Percentiles rank a stretch among this genome's conserved stretches.
Evolutionary conservation across 2,797 vertebrate genomes (phyloP).

Genomic region (Somateria mollissima): DNA sequence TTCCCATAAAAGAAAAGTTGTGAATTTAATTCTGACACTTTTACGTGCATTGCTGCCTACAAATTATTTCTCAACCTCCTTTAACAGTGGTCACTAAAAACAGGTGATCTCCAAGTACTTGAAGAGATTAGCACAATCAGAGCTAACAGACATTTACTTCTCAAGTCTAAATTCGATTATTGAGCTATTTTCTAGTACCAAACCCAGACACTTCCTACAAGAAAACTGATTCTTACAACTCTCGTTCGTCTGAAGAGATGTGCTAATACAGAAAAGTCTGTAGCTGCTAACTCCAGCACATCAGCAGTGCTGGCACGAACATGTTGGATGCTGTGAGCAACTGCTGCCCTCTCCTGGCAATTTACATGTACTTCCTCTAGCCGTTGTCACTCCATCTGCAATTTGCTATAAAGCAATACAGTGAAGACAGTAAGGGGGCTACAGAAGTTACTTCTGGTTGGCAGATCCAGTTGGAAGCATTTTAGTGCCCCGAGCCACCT

Average conservation of each 20-base stretch:
- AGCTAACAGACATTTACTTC: not conserved
- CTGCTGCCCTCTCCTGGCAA: constrained; percentile 78
- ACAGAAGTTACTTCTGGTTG: not conserved
- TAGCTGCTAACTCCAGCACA: rapidly evolving
- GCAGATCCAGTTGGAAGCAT: not conserved
- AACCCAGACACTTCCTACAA: not conserved
- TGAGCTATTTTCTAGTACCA: not conserved
- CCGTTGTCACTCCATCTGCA: rapidly evolving
- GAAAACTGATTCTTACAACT: not conserved
- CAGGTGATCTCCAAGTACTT: not conserved
- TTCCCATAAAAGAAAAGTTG: not conserved
- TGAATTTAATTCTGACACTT: not conserved
- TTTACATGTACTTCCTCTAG: not conserved
- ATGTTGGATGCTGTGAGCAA: not conserved
- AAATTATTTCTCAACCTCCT: not conserved
- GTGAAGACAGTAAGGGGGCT: not conserved
- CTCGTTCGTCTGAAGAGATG: not conserved
- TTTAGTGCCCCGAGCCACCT: not conserved
- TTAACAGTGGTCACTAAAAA: not conserved
- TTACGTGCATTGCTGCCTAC: not conserved
- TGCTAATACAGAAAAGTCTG: rapidly evolving
- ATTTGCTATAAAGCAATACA: rapidly evolving
- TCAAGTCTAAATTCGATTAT: not conserved
- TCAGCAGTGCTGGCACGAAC: not conserved
- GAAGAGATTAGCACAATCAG: not conserved